phyloP scores from a whole-genome alignment of 2,797 vertebrate species.

The Pangasius djambal region DNA sequence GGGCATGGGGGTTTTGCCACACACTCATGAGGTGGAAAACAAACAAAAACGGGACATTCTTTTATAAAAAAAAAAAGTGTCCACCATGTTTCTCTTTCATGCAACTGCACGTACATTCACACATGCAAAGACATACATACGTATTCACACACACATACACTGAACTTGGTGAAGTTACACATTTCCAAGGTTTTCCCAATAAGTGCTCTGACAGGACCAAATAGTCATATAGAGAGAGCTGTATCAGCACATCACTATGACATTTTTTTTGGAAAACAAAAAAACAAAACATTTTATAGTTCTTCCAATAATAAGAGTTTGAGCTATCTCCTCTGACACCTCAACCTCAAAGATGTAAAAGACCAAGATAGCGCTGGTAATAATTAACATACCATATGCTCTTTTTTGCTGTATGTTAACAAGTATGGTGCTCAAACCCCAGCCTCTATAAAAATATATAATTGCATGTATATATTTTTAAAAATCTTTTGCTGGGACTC shows the following conservation, averaged over 20 bases:
- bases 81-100: constrained; percentile 43
- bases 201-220: constrained; percentile 81
- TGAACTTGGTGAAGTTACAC: constrained; percentile 74
- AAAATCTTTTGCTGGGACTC: constrained; percentile 64
- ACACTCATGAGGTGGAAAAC: constrained; percentile 58
- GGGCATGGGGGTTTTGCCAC: constrained; percentile 55
- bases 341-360: constrained; percentile 66
- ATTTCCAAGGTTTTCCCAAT: constrained; percentile 75
- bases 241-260: constrained; percentile 68
- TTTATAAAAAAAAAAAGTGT: constrained; percentile 61
- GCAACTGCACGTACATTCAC: constrained; percentile 52
- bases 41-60: constrained; percentile 65
- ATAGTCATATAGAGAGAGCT: constrained; percentile 69
- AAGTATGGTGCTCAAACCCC: constrained; percentile 69
- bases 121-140: constrained; percentile 58
- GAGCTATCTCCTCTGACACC: constrained; percentile 61
- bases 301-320: constrained; percentile 66
- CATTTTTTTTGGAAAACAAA: constrained; percentile 68
- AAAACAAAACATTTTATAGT: constrained; percentile 60
- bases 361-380: constrained; percentile 74
- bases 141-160: constrained; percentile 62
- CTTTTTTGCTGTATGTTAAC: constrained; percentile 60
- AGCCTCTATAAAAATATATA: constrained; percentile 79
- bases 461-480: constrained; percentile 75
- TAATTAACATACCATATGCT: constrained; percentile 69